Evolutionary conservation across 92 coral and sea anemone species (phyloP), one percentile per base, ranked within the genome.

Genomic region (Umimayanthus chanpuru): DNA sequence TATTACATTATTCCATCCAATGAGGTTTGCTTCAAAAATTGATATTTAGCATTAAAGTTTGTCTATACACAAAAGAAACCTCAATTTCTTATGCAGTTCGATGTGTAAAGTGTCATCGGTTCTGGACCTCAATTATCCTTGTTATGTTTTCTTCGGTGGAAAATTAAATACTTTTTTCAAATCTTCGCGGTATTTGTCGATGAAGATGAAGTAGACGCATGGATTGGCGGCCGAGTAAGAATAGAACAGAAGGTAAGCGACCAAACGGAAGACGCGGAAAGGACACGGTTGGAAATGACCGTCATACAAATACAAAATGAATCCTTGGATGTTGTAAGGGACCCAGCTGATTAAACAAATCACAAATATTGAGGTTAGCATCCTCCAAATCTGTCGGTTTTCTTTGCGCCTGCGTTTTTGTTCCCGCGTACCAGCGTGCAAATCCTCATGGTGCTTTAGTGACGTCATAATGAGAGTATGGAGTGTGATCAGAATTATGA

Each of bases 351-450:
- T 23, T 32, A 81, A 9, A 40, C 74, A 81, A 16, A 64, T 64
- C 14, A 61, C 11, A 6, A 64, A 39, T 81, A 81, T 61, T 16
- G 85, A 36, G 30, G 47, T 81, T 39, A 81, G 25, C 85, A 81
- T 81, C n/a, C 61, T 81, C 85, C 85, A 81, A 32, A 81, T 61
- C 23, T 81, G 85, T 21, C 73, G 53, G 55, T 81, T 81, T 40
- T 81, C 85, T 39, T 61, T 81, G 36, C 85, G 85, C 55, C 72
- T 81, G 74, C 55, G 74, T 9, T 15, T 15, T 36, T 65, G 85
- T 26, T 64, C 74, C 14, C 21, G 47, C 12, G 71, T 81, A 3
- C 85, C 74, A 23, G 32, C 30, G 29, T 81, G 65, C 16, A 81
- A 39, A 58, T 61, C 29, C 65, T 81, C 85, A 11, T 64, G 73